Evolutionary conservation across 2,113 vertebrate species (phyloP), one percentile per base, ranked within the genome.

Genomic region (Phoxinus phoxinus): DNA sequence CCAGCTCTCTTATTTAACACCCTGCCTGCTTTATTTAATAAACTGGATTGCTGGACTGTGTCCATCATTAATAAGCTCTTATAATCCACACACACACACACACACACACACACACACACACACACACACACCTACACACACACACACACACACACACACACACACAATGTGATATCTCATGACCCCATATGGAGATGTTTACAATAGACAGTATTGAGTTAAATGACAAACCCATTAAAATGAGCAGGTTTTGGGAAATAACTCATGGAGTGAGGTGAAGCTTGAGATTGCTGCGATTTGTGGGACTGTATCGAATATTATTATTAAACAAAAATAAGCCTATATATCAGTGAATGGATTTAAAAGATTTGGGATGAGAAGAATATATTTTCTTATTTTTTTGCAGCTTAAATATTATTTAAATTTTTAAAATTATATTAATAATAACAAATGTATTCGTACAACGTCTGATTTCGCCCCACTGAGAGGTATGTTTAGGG

Each of bases 1-100:
- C 84, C 72, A 73, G 87, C 83, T 87, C 83, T 81, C 83, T 84
- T 83, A 89, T 83, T 87, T 73, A 85, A 84, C 81, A 79, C 73
- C 35, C 0, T 63, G 77, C 35, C 0, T 63, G 77, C 75, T 79
- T 89, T 76, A 88, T 87, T 83, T 51, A 89, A 89, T 89, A 84
- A 87, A 82, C 74, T 35, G 74, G 86, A 53, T 58, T 77, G 86
- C 81, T 88, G 77, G 51, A 84, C 71, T 78, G 84, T 84, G 83
- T 73, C 87, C 51, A 78, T 48, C 61, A 37, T 12, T 89, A 89
- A 86, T 89, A 77, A 82, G 51, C 46, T 81, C 25, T 32, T 69
- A 84, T 84, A 88, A 67, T 27, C 21, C 85, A 78, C n/a, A 58
- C 30, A 58, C 71, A 76, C 85, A 74, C 30, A 86, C 15, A 83